Base-by-base conservation (phyloP, 1,140 invertebrate species). In the Probaryconus sp. region DNA sequence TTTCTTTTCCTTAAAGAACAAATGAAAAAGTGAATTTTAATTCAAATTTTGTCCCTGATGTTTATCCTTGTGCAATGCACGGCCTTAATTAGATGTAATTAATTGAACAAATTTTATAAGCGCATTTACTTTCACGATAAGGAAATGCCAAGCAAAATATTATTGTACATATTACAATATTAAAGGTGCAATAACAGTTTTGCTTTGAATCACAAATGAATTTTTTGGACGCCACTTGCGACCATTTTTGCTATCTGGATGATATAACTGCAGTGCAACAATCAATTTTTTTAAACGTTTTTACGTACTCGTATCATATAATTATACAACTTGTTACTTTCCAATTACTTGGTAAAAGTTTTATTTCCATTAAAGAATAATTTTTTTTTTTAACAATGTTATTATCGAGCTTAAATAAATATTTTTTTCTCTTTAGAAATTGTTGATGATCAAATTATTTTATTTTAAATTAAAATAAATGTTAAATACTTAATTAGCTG, bases 281-380 rank as follows among this genome's bases (percentile, higher is more conserved):
- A 53, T 65, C 40, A 2, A 17, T 55, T 48, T 56, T 47, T 48
- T 48, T 7, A 43, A 38, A 47, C 18, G 30, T 56, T 67, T 67
- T 67, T 67, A 56, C 40, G 43, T 67, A 48, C 31, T 67, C 42
- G 26, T 56, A 47, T 48, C 33, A 24, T 45, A 53, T n/a, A n/a
- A n/a, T n/a, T n/a, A 21, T 10, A 43, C 10, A 51, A 24, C 1
- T 37, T 37, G 40, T 53, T 53, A 45, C 61, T 45, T 37, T 65
- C 40, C 11, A 13, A n/a, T 65, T 65, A 65, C 50, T 65, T 65
- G 61, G 40, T 65, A 65, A 65, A 65, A 65, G 61, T 45, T n/a
- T 35, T 10, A 3, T 13, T 9, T 9, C 16, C 35, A 38, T 38
- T 38, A 17, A 4, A 38, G 16, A 20, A n/a, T n/a, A n/a, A n/a